Evolutionary conservation across 1,140 invertebrate genomes (phyloP).

Genomic region (Temnothorax curvispinosus): DNA sequence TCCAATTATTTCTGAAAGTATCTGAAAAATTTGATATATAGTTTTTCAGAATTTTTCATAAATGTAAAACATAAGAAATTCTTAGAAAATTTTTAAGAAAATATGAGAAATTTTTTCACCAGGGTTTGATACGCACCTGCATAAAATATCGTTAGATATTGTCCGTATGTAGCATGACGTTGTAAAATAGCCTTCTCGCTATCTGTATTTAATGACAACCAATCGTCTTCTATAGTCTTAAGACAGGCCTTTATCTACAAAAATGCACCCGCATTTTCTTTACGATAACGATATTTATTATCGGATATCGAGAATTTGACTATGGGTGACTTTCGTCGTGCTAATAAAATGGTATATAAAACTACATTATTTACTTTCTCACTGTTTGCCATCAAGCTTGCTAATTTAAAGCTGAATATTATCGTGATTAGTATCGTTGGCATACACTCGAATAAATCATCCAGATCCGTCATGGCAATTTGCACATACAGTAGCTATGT

Average conservation of each 20-base stretch:
- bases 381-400: slow-evolving; percentile 37
- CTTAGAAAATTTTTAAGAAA: no score
- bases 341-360: background rate
- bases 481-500: slow-evolving; percentile 6
- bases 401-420: slow-evolving; percentile 55
- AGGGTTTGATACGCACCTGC: background rate
- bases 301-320: background rate
- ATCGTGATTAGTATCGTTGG: slow-evolving; percentile 49
- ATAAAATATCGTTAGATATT: slow-evolving; percentile 36
- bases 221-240: slow-evolving; percentile 42
- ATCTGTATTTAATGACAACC: slow-evolving; percentile 24
- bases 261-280: background rate
- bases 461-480: slow-evolving; percentile 14
- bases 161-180: slow-evolving; percentile 10
- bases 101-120: no score
- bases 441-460: slow-evolving; percentile 48
- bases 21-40: no score
- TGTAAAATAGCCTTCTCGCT: slow-evolving; percentile 24
- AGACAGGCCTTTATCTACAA: slow-evolving; percentile 32
- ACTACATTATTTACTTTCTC: slow-evolving; percentile 40
- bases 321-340: background rate
- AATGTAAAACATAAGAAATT: no score
- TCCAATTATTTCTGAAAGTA: no score
- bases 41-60: no score
- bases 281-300: background rate